phyloP scores from a whole-genome alignment of 2,888 invertebrate genomes.

The Ormyrus nitidulus region DNA sequence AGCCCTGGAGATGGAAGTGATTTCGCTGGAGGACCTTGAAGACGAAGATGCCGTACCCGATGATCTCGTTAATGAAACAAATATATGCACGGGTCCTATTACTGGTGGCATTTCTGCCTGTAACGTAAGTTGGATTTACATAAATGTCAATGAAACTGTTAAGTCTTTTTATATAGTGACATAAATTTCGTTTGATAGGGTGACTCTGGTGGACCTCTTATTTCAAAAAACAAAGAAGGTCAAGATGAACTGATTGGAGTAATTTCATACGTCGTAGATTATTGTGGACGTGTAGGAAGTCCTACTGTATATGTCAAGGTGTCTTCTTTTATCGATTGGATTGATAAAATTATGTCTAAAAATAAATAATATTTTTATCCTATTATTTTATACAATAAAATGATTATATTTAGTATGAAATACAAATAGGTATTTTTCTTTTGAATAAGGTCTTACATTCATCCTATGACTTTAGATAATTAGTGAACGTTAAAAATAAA shows the following conservation, averaged over 20 bases:
- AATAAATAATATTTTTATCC: too few relatives aligned
- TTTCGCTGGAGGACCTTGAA: too few relatives aligned
- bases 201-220: slow-evolving; percentile 7
- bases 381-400: too few relatives aligned
- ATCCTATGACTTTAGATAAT: too few relatives aligned
- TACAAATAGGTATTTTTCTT: too few relatives aligned
- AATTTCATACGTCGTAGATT: background rate
- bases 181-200: background rate
- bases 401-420: too few relatives aligned
- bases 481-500: too few relatives aligned
- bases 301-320: too few relatives aligned
- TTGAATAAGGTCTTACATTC: too few relatives aligned
- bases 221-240: background rate
- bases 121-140: background rate
- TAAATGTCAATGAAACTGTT: background rate
- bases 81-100: slow-evolving; percentile 1
- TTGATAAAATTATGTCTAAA: too few relatives aligned
- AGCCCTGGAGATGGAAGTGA: background rate
- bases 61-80: background rate
- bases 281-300: slow-evolving; percentile 4
- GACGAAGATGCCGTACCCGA: background rate
- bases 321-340: too few relatives aligned
- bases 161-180: background rate
- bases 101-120: background rate
- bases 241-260: background rate